A percentile compares a stretch with the other conserved stretches of the same genome.
Conservation (phyloP, 1,140 invertebrate species). For the Heliconius hermathena region DNA sequence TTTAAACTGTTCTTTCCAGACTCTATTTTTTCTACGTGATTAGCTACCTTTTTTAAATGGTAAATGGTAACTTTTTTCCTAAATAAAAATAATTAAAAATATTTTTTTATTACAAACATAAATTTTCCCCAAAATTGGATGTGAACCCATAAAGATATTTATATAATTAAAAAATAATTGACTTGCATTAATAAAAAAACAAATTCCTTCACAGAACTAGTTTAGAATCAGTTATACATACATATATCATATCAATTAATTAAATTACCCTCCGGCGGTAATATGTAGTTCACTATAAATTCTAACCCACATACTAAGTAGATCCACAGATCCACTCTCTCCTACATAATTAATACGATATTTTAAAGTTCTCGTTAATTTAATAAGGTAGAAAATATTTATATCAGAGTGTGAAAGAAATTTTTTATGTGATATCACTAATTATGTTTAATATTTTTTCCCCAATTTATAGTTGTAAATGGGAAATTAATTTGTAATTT, state of each 20-base stretch:
- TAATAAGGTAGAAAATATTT: slow-evolving; percentile 24
- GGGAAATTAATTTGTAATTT: not conserved
- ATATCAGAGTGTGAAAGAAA: slow-evolving; percentile 32
- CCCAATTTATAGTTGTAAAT: not conserved
- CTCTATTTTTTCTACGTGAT: too few relatives aligned
- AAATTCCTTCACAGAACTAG: not conserved
- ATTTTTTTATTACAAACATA: too few relatives aligned
- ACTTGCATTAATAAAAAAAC: not conserved
- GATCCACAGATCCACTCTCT: not conserved
- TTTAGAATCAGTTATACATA: not conserved
- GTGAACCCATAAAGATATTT: not conserved
- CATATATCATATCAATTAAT: slow-evolving; percentile 4
- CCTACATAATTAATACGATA: not conserved
- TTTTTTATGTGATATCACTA: not conserved
- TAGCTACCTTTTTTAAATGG: too few relatives aligned
- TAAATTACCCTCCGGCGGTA: not conserved
- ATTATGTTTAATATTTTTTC: not conserved
- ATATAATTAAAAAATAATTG: not conserved
- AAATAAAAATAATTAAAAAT: too few relatives aligned
- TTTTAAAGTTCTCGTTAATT: slow-evolving; percentile 5
- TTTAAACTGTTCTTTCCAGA: too few relatives aligned
- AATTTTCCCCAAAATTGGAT: too few relatives aligned
- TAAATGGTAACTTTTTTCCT: too few relatives aligned
- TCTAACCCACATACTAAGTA: slow-evolving; percentile 4
- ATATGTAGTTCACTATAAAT: not conserved